Percentiles rank a stretch among this genome's conserved stretches.
Evolutionary conservation across 2,888 invertebrate species (phyloP).

Genomic region (Parnassius smintheus): DNA sequence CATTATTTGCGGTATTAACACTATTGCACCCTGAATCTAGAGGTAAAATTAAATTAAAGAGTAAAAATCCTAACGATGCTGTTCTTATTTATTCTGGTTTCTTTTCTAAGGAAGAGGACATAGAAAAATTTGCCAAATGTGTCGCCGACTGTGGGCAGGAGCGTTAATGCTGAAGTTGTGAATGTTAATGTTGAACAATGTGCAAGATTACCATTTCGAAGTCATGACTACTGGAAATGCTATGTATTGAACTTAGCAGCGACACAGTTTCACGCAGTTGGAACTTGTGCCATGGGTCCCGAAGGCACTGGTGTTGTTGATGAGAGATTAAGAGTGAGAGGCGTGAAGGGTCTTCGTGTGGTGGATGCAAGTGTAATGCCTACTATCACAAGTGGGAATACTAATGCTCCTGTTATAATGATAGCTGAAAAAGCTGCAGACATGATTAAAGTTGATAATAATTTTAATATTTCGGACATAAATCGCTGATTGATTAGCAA

Average conservation of each 20-base stretch:
- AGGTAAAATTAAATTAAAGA: constrained; percentile 44
- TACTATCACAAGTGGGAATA: constrained; percentile 80
- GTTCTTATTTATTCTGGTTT: constrained; percentile 45
- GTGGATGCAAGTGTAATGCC: constrained; percentile 85
- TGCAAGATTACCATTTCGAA: constrained; percentile 39
- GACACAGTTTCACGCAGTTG: constrained; percentile 48
- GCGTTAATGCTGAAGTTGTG: constrained; percentile 34
- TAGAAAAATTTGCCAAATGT: constrained; percentile 37
- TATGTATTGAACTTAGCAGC: constrained; percentile 45
- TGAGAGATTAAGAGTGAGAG: constrained; percentile 64
- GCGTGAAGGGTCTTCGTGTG: constrained; percentile 78
- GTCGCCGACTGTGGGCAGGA: constrained; percentile 37
- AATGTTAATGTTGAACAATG: constrained; percentile 45
- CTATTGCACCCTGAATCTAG: constrained; percentile 51
- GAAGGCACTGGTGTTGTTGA: constrained; percentile 50
- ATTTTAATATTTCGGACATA: neutral
- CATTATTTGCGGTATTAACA: constrained; percentile 37
- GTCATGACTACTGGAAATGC: constrained; percentile 55
- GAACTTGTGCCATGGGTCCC: constrained; percentile 57
- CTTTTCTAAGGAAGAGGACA: constrained; percentile 41
- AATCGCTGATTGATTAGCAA: too few species aligned
- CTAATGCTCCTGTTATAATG: constrained; percentile 82
- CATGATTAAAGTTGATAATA: constrained; percentile 70
- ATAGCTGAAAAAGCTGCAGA: constrained; percentile 83
- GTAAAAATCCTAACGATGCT: constrained; percentile 41